Conservation (phyloP, 2,888 invertebrate species). For the Athalia cordata region DNA sequence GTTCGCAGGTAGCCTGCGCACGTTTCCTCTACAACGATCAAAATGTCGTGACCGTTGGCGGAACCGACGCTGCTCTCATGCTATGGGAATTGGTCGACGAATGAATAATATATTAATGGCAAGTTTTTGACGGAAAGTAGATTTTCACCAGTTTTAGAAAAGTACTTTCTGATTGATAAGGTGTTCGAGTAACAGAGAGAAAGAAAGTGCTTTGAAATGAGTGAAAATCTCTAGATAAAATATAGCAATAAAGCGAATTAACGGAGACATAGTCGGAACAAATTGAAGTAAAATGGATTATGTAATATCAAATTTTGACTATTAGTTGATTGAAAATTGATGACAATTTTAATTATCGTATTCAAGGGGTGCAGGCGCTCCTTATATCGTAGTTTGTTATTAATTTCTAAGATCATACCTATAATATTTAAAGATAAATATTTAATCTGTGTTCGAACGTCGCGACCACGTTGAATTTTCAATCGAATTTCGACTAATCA, state of each 20-base stretch:
- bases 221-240: no score
- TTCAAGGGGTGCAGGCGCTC: conserved; percentile 40
- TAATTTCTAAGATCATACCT: conserved; percentile 11
- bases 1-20: conserved; percentile 86
- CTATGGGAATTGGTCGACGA: conserved; percentile 92
- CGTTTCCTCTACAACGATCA: conserved; percentile 92
- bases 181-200: no score
- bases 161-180: neutral
- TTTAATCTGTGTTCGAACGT: neutral
- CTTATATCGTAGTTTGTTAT: conserved; percentile 33
- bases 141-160: neutral
- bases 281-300: conserved; percentile 4
- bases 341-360: conserved; percentile 12
- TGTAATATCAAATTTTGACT: neutral
- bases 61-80: conserved; percentile 92
- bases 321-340: conserved; percentile 3
- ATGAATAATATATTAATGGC: conserved; percentile 73
- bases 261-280: neutral
- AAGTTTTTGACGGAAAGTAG: neutral
- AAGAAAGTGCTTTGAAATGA: no score
- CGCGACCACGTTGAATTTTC: conserved; percentile 6
- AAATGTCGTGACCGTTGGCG: conserved; percentile 89
- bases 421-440: conserved; percentile 3
- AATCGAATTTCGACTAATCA: neutral
- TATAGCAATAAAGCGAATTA: no score